phyloP scores from a whole-genome alignment of 92 coral and sea anemone genomes.

The Zoanthus gigantus region DNA sequence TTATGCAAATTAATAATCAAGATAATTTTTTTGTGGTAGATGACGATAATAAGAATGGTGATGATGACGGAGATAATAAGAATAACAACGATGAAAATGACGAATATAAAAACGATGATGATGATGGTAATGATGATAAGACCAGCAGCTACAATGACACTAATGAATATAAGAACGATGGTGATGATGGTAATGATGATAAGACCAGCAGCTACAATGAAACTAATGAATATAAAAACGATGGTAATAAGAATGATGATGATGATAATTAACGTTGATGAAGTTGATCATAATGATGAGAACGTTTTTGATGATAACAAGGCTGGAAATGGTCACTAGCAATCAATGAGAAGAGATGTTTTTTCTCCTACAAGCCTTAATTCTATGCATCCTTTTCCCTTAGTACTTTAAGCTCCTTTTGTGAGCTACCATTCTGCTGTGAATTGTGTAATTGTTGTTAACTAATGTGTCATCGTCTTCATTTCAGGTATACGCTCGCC shows the following conservation, averaged over 20 bases:
- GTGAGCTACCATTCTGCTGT: too few species aligned
- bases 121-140: neutral
- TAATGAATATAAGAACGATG: neutral
- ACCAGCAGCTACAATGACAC: neutral
- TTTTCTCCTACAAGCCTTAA: neutral
- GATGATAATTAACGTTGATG: neutral
- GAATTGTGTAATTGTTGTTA: neutral
- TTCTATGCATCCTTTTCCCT: neutral
- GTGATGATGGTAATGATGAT: neutral
- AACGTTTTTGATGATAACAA: neutral
- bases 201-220: neutral
- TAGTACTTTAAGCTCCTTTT: too few species aligned
- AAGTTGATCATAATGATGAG: neutral
- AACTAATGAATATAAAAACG: neutral
- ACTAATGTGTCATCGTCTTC: neutral
- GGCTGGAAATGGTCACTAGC: too few species aligned
- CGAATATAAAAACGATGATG: neutral
- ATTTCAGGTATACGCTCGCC: constrained; percentile 37
- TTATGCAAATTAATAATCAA: too few species aligned
- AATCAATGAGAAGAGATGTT: too few species aligned
- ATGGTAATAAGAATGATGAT: too few species aligned
- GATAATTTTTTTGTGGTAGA: neutral
- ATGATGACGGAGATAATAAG: neutral
- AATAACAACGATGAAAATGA: too few species aligned
- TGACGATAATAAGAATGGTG: neutral